Conservation (phyloP, 2,888 invertebrate genomes). For the Pediacus dermestoides region DNA sequence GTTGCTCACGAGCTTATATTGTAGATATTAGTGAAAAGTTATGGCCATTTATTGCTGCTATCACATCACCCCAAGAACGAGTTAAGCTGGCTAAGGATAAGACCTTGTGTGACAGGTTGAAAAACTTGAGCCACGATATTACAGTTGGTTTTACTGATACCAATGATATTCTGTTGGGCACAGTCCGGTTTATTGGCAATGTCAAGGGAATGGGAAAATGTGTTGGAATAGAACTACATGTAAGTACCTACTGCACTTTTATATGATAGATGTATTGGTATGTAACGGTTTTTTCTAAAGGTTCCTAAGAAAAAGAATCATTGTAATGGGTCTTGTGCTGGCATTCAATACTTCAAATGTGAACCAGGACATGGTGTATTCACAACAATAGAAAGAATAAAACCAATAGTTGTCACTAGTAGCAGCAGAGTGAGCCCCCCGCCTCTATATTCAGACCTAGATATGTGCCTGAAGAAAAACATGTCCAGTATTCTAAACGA, state of each 20-base stretch:
- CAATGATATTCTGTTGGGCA: conserved; percentile 42
- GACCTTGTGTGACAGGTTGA: conserved; percentile 49
- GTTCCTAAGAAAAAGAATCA: conserved; percentile 41
- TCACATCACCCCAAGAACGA: conserved; percentile 53
- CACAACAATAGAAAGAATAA: conserved; percentile 45
- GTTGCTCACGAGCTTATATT: conserved; percentile 36
- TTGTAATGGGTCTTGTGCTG: conserved; percentile 46
- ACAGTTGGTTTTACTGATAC: conserved; percentile 47
- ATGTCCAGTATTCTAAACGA: neutral
- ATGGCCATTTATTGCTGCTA: conserved; percentile 54
- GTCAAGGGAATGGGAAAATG: conserved; percentile 56
- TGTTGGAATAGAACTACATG: conserved; percentile 57
- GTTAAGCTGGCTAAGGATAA: conserved; percentile 51
- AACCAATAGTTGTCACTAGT: conserved; percentile 26
- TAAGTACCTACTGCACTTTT: conserved; percentile 44
- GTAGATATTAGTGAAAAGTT: conserved; percentile 44
- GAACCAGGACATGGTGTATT: conserved; percentile 45
- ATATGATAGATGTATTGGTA: conserved; percentile 6
- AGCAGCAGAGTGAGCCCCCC: conserved; percentile 1
- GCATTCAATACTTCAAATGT: conserved; percentile 45
- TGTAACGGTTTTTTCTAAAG: conserved; percentile 30
- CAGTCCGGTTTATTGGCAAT: conserved; percentile 55
- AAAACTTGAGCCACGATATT: conserved; percentile 43
- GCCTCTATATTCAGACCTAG: conserved; percentile 22
- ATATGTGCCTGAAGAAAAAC: conserved; percentile 32